Evolutionary conservation across 2,888 invertebrate genomes (phyloP), one percentile per base, ranked within the genome.

Genomic region (Eristalis tenax): DNA sequence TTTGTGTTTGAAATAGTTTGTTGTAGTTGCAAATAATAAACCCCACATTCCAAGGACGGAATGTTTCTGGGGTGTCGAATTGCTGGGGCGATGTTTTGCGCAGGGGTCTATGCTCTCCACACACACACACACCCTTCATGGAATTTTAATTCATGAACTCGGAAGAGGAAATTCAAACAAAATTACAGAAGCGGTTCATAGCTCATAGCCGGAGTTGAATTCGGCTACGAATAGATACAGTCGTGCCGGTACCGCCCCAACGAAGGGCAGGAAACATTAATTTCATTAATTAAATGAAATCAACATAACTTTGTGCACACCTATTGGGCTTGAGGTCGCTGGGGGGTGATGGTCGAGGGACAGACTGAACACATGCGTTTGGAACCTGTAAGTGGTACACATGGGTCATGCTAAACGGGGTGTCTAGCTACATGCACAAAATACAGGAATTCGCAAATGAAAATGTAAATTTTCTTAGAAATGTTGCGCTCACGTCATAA

Each of bases 1-100:
- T 64, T 22, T 40, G 26, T 56, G 64, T 64, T 26, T 70, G 64
- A 59, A 79, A 65, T 73, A 79, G 79, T 79, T 73, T 79, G 65
- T 73, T 79, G 43, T 78, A 43, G 32, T 71, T 65, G 35, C 32
- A 66, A 73, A 79, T 79, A 73, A 79, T 79, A 66, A 73, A 73
- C 66, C 66, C 26, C 43, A 79, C 79, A 79, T 79, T 73, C 79
- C 73, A 15, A 15, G 59, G 26, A 59, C 23, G 59, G 59, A 28
- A 28, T 59, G 59, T 66, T 65, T 56, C 11, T 40, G 32, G 26
- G 43, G 66, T 73, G 71, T 59, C 43, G n/a, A 40, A 26, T 1
- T 35, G 40, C 28, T 38, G 22, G 18, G 15, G 35, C 35, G 43
- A 15, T 23, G 13, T 64, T 77, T 38, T 56, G 38, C 56, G 32